These are phyloP conservation scores for Lates japonicus DNA, from an alignment of 2,797 vertebrate genomes.

Conservation along the genomic window DNA sequence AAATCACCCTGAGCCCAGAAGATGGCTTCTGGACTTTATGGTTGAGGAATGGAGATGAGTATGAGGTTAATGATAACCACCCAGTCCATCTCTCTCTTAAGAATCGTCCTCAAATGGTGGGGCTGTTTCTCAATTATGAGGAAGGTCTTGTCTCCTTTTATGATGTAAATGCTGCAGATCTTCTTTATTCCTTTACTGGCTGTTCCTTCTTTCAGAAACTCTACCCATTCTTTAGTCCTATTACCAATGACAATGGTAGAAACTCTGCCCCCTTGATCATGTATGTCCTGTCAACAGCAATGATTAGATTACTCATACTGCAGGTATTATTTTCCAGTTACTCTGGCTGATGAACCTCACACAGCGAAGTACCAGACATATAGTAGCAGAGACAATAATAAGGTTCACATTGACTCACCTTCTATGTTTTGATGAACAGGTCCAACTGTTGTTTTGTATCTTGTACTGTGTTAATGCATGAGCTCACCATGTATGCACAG, in stretches of 20 bases:
- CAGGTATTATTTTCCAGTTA: too few relatives aligned
- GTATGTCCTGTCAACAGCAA: constrained; percentile 1
- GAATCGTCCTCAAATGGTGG: neutral
- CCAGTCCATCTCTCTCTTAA: neutral
- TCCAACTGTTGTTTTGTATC: too few relatives aligned
- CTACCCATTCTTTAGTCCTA: constrained; percentile 25
- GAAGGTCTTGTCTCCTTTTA: constrained; percentile 28
- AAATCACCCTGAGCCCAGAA: fast-evolving
- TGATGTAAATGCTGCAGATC: constrained; percentile 11
- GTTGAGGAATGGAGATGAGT: too few relatives aligned
- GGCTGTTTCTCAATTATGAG: constrained; percentile 38
- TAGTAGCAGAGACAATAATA: too few relatives aligned
- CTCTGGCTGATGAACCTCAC: too few relatives aligned
- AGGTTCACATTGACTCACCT: too few relatives aligned
- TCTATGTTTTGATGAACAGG: too few relatives aligned
- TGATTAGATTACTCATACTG: neutral
- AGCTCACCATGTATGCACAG: too few relatives aligned
- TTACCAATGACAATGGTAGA: neutral
- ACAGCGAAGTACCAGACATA: too few relatives aligned
- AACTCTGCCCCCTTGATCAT: constrained; percentile 37
- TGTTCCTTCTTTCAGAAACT: constrained; percentile 29
- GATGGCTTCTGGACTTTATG: constrained; percentile 37
- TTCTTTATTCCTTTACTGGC: constrained; percentile 12
- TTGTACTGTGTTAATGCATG: too few relatives aligned
- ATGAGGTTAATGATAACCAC: neutral